Conservation (phyloP, 2,888 invertebrate genomes). For the Gandaritis pyraliata region DNA sequence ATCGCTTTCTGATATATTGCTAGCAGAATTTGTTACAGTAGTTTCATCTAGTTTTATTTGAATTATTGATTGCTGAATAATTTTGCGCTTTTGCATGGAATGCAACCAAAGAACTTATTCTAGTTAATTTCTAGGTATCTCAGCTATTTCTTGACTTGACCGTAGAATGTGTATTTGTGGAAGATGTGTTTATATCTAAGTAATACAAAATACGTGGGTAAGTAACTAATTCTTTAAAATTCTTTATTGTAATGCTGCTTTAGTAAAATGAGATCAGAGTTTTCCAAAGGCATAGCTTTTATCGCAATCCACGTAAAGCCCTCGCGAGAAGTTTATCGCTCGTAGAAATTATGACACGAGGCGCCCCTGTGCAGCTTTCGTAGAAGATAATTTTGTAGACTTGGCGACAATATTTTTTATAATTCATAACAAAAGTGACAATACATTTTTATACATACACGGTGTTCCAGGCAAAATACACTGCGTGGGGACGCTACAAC, state of each 20-base stretch:
- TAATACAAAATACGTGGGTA: too few relatives aligned
- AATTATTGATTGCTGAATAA: neutral
- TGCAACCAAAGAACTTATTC: too few relatives aligned
- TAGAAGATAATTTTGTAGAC: neutral
- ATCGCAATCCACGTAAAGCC: conserved; percentile 24
- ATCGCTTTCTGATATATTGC: neutral
- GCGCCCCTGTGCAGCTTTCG: neutral
- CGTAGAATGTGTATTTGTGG: neutral
- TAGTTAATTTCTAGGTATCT: too few relatives aligned
- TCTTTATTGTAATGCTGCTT: too few relatives aligned
- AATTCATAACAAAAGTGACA: too few relatives aligned
- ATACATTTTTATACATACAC: too few relatives aligned
- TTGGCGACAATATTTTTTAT: neutral
- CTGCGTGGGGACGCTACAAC: too few relatives aligned
- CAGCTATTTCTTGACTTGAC: too few relatives aligned
- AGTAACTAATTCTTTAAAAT: too few relatives aligned
- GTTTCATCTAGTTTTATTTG: neutral
- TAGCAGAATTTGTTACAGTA: neutral
- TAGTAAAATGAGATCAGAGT: conserved; percentile 6
- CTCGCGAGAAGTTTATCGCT: conserved; percentile 24
- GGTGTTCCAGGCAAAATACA: too few relatives aligned
- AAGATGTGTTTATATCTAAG: too few relatives aligned
- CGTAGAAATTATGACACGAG: conserved; percentile 11
- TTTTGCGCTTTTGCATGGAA: too few relatives aligned
- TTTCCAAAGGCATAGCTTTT: conserved; percentile 18